phyloP scores from a whole-genome alignment of 2,797 vertebrate species.

The Emys orbicularis region DNA sequence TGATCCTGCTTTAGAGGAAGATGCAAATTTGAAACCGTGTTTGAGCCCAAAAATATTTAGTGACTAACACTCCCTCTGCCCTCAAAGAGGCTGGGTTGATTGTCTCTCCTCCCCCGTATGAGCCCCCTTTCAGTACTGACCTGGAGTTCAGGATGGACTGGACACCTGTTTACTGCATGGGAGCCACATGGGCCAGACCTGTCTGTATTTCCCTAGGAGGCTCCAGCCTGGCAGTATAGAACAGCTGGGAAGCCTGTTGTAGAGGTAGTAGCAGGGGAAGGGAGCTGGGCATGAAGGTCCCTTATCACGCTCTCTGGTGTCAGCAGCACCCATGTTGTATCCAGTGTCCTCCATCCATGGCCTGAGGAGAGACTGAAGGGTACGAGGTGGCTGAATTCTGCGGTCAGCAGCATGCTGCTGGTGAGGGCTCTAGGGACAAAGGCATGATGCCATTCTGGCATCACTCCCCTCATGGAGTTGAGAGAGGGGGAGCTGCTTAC shows the following conservation, averaged over 20 bases:
- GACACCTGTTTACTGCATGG: not conserved
- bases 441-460: not conserved
- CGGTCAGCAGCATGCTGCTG: not conserved
- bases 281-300: not conserved
- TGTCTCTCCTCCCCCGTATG: not conserved
- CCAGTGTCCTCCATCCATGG: not conserved
- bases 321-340: not conserved
- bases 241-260: not conserved
- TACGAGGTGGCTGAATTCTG: not conserved
- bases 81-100: not conserved
- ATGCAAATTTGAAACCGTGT: not conserved
- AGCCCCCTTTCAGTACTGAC: not conserved
- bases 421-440: not conserved
- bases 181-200: not conserved
- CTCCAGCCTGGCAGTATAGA: not conserved
- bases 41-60: not conserved
- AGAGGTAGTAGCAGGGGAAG: not conserved
- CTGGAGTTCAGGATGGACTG: not conserved
- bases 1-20: not conserved
- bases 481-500: not conserved
- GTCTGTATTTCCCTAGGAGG: not conserved
- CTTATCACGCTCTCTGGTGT: not conserved
- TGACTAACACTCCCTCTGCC: not conserved
- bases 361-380: not conserved
- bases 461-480: not conserved